Conservation (phyloP, 2,888 invertebrate species). For the Lepas anatifera region DNA sequence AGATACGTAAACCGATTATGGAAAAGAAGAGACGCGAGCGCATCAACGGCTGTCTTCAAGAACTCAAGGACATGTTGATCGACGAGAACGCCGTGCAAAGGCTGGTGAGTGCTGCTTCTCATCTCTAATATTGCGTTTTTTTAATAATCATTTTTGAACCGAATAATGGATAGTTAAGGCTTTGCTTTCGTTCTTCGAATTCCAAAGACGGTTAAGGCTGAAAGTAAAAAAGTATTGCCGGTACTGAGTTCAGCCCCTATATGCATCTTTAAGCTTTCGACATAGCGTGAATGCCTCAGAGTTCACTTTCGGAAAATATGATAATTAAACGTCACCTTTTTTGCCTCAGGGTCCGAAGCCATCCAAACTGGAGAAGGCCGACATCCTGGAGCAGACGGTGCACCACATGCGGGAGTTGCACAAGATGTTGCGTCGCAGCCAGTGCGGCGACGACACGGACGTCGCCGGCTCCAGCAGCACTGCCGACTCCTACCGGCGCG, state of each 20-base stretch:
- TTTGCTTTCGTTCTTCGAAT: neutral
- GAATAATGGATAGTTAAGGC: no score
- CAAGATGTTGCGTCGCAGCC: neutral
- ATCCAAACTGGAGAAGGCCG: conserved; percentile 12
- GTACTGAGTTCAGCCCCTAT: neutral
- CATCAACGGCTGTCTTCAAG: conserved; percentile 1
- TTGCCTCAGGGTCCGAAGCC: neutral
- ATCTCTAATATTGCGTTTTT: no score
- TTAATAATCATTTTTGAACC: no score
- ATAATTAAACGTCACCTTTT: neutral
- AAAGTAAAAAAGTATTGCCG: neutral
- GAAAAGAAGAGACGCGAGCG: conserved; percentile 15
- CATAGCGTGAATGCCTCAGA: neutral
- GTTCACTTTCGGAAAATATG: neutral
- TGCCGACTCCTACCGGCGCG: neutral
- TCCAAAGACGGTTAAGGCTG: neutral
- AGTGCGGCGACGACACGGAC: no score
- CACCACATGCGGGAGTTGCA: conserved; percentile 6
- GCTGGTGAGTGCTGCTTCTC: no score
- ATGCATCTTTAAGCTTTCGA: neutral
- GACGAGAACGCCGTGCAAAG: conserved; percentile 6
- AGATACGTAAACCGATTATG: conserved; percentile 14
- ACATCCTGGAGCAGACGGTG: conserved; percentile 11
- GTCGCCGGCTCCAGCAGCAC: neutral
- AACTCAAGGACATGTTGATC: conserved; percentile 14